phyloP scores from a whole-genome alignment of 1,140 invertebrate species.

The Hypsibius dujardini region DNA sequence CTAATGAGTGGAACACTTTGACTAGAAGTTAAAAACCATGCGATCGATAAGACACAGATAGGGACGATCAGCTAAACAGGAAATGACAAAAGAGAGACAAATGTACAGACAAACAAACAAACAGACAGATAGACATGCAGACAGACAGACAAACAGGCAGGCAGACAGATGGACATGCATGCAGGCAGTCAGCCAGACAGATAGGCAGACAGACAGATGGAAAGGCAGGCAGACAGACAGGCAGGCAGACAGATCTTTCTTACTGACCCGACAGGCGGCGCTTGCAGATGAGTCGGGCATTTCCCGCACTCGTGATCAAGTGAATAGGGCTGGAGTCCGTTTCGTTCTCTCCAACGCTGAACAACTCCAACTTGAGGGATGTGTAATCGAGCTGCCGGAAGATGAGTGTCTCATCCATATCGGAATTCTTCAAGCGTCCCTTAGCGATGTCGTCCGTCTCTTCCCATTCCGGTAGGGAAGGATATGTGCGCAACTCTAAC shows the following conservation, averaged over 20 bases:
- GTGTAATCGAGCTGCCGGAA: constrained; percentile 6
- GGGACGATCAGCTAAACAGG: no score
- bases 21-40: no score
- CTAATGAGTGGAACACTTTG: not conserved
- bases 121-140: not conserved
- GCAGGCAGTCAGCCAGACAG: no score
- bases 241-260: not conserved
- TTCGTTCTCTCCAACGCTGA: not conserved
- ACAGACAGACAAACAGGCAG: not conserved
- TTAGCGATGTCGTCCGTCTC: constrained; percentile 15
- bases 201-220: no score
- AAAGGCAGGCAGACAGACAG: no score
- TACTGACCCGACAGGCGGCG: constrained; percentile 5
- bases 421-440: not conserved
- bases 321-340: not conserved
- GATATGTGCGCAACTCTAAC: not conserved
- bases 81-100: not conserved
- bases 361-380: not conserved
- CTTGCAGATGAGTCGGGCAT: constrained; percentile 5
- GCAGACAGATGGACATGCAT: not conserved
- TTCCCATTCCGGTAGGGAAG: not conserved
- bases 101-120: not conserved
- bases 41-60: no score
- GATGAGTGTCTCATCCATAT: constrained; percentile 16
- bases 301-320: not conserved